phyloP scores from a whole-genome alignment of 2,797 vertebrate species.

The Leontopithecus rosalia region DNA sequence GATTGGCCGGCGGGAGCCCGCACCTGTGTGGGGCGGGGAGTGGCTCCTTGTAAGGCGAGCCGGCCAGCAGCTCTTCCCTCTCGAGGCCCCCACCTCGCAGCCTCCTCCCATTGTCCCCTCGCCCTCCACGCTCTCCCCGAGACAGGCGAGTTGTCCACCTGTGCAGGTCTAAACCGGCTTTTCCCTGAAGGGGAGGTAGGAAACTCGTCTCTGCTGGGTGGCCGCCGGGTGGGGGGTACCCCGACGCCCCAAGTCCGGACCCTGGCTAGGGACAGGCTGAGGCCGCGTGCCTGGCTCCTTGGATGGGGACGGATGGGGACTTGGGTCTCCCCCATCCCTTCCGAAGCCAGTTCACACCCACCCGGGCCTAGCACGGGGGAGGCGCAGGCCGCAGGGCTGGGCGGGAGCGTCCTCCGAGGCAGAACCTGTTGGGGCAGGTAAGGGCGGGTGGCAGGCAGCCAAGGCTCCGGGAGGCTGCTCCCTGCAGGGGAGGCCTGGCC shows the following conservation, averaged over 20 bases:
- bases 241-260: conserved; percentile 82
- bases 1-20: conserved; percentile 87
- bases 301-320: conserved; percentile 75
- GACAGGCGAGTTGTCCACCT: conserved; percentile 55
- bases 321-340: not conserved
- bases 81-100: conserved; percentile 84
- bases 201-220: conserved; percentile 78
- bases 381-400: not conserved
- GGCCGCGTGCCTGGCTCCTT: conserved; percentile 36
- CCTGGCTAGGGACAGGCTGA: conserved; percentile 81
- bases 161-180: not conserved
- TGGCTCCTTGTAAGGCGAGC: conserved; percentile 92
- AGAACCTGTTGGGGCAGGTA: conserved; percentile 96
- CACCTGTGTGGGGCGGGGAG: conserved; percentile 90
- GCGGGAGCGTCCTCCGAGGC: conserved; percentile 86
- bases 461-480: conserved; percentile 67
- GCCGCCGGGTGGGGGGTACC: not conserved
- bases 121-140: not conserved
- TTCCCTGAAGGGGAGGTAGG: conserved; percentile 74
- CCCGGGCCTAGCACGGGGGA: not conserved
- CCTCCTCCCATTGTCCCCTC: conserved; percentile 48
- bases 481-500: conserved; percentile 76
- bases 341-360: not conserved
- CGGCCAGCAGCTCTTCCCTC: conserved; percentile 92
- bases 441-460: not conserved